A percentile compares a stretch with the other conserved stretches of the same genome.
phyloP scores from a whole-genome alignment of 2,113 vertebrate species.

The Dermatemys mawii region DNA sequence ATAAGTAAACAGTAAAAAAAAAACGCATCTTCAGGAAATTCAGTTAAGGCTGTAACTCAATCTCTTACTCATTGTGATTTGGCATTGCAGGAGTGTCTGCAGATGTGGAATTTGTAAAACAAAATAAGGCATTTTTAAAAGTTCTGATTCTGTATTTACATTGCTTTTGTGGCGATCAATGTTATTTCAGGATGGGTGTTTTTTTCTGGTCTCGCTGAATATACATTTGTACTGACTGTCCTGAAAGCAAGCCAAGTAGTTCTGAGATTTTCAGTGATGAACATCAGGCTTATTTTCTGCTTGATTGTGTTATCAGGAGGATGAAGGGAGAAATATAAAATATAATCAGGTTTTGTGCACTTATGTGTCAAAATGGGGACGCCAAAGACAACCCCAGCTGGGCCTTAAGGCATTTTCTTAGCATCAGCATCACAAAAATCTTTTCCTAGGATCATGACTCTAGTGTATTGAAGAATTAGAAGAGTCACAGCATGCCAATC shows the following conservation, averaged over 20 bases:
- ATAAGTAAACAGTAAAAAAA: neutral
- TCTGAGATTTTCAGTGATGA: conserved; percentile 5
- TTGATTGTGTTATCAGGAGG: neutral
- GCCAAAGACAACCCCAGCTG: neutral
- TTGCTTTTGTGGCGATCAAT: neutral
- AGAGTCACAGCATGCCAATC: neutral
- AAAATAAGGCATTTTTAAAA: neutral
- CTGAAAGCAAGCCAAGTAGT: neutral
- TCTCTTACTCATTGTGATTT: neutral
- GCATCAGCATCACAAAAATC: neutral
- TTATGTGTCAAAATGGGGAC: neutral
- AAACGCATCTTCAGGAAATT: neutral
- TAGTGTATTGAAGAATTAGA: neutral
- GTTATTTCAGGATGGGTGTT: neutral
- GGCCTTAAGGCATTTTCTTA: neutral
- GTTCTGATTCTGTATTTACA: neutral
- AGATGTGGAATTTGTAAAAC: neutral
- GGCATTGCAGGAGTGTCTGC: neutral
- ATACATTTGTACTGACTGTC: neutral
- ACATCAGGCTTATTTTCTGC: neutral
- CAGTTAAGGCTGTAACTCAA: neutral
- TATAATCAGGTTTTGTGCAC: conserved; percentile 3
- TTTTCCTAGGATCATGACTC: neutral
- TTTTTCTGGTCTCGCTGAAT: neutral
- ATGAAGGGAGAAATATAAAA: conserved; percentile 13